Base-by-base conservation (phyloP, 2,113 vertebrate species). In the Amphilophus citrinellus region DNA sequence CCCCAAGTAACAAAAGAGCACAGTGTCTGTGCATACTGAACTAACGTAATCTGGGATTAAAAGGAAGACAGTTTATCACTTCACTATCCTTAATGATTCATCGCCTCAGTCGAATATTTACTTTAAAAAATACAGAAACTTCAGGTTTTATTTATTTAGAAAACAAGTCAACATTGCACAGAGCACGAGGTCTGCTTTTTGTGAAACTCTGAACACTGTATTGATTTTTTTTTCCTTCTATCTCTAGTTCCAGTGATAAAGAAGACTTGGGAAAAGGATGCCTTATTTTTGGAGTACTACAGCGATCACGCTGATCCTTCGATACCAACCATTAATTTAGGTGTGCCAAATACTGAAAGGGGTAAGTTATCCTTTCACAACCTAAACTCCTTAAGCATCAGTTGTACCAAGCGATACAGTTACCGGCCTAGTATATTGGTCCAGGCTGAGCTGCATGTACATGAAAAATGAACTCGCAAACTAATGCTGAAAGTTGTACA, bases 321-420 rank as follows among this genome's bases (percentile, higher is more conserved):
- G 30, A 98, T 99, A 91, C 98, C 98, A 22, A 98, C 98, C 27
- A 82, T 98, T 83, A 91, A 99, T 88, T 93, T 99, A 87, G 98
- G 98, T 1, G 14, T 99, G 30, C 98, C 98, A 37, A 99, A 99
- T 79, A 99, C 98, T 37, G 98, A 99, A 18, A 96, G 98, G 97
- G 98, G 98, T 99, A 84, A 95, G 95, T 90, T 61, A 20, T 71
- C 24, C 20, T 73, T 83, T 84, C 47, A 44, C 44, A 73, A 42
- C 24, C 73, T 56, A 1, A 65, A 7, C 80, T 5, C 14, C 37
- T 35, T 44, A 58, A 20, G 20, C 35, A 15, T 76, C 24, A 35
- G 8, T 32, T 42, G 18, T 13, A 15, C 6, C 14, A 59, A 18
- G 22, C 82, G 58, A 87, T 77, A 65, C 22, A 73, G 75, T 50